phyloP scores from a whole-genome alignment of 2,113 vertebrate species.

The Isurus oxyrinchus region DNA sequence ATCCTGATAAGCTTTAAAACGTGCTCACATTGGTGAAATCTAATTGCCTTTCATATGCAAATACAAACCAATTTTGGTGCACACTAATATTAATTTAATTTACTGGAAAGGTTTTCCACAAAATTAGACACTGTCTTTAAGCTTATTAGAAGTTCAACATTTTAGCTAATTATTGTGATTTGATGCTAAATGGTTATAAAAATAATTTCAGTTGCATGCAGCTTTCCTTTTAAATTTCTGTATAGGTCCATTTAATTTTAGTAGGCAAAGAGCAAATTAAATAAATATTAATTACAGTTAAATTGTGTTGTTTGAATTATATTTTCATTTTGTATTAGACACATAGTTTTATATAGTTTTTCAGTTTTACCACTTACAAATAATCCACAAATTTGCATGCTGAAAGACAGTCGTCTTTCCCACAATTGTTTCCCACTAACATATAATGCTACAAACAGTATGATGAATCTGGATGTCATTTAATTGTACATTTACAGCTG shows the following conservation, averaged over 20 bases:
- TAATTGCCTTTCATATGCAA: not conserved
- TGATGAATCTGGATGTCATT: constrained; percentile 7
- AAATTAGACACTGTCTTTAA: not conserved
- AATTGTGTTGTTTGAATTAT: not conserved
- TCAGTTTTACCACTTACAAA: not conserved
- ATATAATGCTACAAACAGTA: not conserved
- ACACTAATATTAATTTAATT: not conserved
- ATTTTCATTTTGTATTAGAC: not conserved
- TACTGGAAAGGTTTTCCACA: not conserved
- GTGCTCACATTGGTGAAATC: not conserved
- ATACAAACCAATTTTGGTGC: not conserved
- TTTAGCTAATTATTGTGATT: not conserved
- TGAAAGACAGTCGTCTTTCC: not conserved
- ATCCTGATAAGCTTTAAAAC: not conserved
- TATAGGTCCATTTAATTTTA: not conserved
- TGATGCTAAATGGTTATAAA: not conserved
- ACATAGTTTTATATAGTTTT: not conserved
- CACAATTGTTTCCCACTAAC: not conserved
- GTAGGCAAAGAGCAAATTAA: not conserved
- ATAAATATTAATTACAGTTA: not conserved
- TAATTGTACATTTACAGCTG: not conserved
- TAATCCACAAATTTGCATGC: not conserved
- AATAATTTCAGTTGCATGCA: not conserved
- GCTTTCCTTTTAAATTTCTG: not conserved
- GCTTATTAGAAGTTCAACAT: not conserved